Percentiles rank a stretch among this genome's conserved stretches.
phyloP scores from a whole-genome alignment of 92 coral and sea anemone genomes.

The Parazoanthus atlanticus region DNA sequence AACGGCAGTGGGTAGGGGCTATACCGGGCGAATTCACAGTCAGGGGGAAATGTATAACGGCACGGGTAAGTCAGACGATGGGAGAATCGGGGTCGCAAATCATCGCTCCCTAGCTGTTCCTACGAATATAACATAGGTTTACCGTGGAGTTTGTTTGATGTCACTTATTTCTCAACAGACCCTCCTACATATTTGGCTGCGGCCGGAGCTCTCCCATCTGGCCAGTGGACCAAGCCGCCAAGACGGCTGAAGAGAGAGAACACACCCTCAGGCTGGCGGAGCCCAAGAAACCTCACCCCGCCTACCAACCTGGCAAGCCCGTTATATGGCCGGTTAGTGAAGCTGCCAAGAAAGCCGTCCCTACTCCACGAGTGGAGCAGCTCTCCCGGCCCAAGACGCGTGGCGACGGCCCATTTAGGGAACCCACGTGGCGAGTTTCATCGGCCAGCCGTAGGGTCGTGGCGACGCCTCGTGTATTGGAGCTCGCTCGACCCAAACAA shows the following conservation, averaged over 20 bases:
- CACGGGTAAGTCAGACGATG: too few species aligned
- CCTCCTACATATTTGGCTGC: slow-evolving; percentile 70
- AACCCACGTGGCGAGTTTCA: slow-evolving; percentile 90
- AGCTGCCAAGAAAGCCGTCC: slow-evolving; percentile 74
- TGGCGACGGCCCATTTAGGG: slow-evolving; percentile 78
- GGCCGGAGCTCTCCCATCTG: slow-evolving; percentile 96
- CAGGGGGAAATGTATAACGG: too few species aligned
- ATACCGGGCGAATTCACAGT: too few species aligned
- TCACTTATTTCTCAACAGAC: slow-evolving; percentile 42
- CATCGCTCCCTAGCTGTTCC: too few species aligned
- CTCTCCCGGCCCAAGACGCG: slow-evolving; percentile 93
- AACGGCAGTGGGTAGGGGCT: too few species aligned
- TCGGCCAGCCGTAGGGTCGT: slow-evolving; percentile 77
- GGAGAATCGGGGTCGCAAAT: too few species aligned
- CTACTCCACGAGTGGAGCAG: slow-evolving; percentile 76
- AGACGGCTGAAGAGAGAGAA: slow-evolving; percentile 85
- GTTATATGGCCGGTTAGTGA: slow-evolving; percentile 73
- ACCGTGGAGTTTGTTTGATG: neutral
- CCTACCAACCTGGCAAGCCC: slow-evolving; percentile 68
- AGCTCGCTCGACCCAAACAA: slow-evolving; percentile 83
- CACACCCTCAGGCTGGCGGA: slow-evolving; percentile 77
- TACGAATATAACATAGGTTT: too few species aligned
- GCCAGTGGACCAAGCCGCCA: slow-evolving; percentile 88
- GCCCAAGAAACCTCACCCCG: slow-evolving; percentile 79
- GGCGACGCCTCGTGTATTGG: slow-evolving; percentile 85